Base-by-base conservation (phyloP, 2,113 vertebrate species). In the Coturnix japonica region DNA sequence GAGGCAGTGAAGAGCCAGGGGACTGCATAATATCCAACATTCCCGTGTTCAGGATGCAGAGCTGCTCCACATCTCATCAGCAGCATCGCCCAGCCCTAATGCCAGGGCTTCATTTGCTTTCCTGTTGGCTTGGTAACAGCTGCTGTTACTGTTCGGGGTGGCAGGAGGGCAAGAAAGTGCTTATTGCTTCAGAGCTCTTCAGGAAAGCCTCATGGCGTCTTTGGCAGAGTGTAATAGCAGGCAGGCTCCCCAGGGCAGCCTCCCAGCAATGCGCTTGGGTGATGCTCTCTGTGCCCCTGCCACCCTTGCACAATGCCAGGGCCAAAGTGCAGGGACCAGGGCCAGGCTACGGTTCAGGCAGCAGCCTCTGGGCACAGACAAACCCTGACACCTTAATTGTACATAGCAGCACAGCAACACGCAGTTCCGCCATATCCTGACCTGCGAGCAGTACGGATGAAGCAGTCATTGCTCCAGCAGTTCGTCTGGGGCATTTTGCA, bases 101-200 rank as follows among this genome's bases (percentile, higher is more conserved):
- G 18, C 39, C 1, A 91, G 64, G 60, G 77, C 69, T 92, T 76
- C 3, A 0, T 89, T 59, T 88, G 76, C 75, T 90, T 88, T 90
- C 7, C 85, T 71, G 93, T 97, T 96, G 96, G 91, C 95, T 96
- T 96, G 96, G 95, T 70, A 96, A 96, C 96, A 87, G 89, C 82
- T 92, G 91, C 87, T 83, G 57, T 67, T 95, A 81, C 91, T 92
- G 67, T 75, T 73, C 6, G 7, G 89, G 90, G 89, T 95, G 95
- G 89, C 89, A 89, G 31, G 64, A 96, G 94, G 95, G 95, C 90
- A 96, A 81, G 93, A 90, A 83, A 79, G 67, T 33, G 69, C 87
- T 95, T 94, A 87, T 90, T 79, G 61, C 72, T 93, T 94, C 56
- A 81, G 53, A 74, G 46, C 67, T 92, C 85, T 92, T 89, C 87